These are phyloP conservation scores for Lumbricus terrestris DNA, from an alignment of 2,888 invertebrate species.

Conservation along the genomic window DNA sequence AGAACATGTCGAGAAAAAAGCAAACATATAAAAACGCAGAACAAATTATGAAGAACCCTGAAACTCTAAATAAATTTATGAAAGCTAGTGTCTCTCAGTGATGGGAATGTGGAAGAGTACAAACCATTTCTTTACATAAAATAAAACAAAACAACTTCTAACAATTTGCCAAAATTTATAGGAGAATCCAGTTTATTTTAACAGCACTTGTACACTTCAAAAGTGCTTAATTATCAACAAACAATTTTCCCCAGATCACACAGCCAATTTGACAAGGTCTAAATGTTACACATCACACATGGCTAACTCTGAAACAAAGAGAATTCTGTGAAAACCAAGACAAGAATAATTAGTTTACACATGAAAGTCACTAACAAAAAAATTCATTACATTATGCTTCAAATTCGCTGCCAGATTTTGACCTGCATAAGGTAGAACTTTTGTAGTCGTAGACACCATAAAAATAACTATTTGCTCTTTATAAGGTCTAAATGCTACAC, in stretches of 20 bases:
- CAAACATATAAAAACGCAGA: background rate
- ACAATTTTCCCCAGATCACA: no score
- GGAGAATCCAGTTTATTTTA: no score
- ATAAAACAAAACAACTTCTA: no score
- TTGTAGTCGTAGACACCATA: background rate
- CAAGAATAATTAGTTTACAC: background rate
- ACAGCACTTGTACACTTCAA: no score
- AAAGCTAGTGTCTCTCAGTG: background rate
- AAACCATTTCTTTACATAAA: no score
- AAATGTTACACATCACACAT: background rate
- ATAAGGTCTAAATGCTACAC: no score
- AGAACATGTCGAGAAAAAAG: background rate
- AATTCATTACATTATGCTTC: background rate
- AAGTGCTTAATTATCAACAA: no score
- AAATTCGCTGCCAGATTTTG: background rate
- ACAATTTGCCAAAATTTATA: no score
- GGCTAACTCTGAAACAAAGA: background rate
- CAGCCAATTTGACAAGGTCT: no score
- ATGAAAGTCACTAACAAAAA: background rate
- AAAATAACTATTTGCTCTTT: background rate
- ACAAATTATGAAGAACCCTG: no score
- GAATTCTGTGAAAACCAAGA: background rate
- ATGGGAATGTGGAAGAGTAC: background rate
- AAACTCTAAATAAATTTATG: background rate
- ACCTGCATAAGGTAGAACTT: background rate